Evolutionary conservation across 2,888 invertebrate species (phyloP).

Genomic region (Sericinus montela): DNA sequence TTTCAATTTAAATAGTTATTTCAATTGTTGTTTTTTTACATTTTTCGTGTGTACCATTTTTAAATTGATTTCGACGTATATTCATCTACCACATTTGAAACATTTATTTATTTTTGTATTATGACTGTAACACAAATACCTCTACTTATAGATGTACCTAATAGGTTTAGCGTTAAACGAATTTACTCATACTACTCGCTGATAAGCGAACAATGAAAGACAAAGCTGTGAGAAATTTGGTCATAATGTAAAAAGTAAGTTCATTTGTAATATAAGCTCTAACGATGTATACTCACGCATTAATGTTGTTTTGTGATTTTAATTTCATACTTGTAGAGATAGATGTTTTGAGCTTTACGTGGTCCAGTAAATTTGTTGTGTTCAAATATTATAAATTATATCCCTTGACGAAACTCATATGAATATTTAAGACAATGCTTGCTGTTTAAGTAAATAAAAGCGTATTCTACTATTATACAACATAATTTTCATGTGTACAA

Average conservation of each 20-base stretch:
- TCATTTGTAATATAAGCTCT: constrained; percentile 63
- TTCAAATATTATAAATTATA: neutral
- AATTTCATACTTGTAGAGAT: constrained; percentile 45
- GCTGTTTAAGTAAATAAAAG: no score
- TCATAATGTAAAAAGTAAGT: constrained; percentile 75
- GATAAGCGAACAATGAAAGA: constrained; percentile 76
- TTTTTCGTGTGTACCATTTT: no score
- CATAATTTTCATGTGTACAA: no score
- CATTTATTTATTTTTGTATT: constrained; percentile 19
- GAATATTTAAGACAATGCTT: neutral
- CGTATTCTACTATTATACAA: no score
- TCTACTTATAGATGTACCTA: constrained; percentile 42
- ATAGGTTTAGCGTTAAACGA: constrained; percentile 70
- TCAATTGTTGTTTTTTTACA: no score
- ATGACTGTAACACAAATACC: constrained; percentile 31
- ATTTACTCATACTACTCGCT: constrained; percentile 74
- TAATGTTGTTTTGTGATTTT: constrained; percentile 41
- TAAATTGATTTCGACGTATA: no score
- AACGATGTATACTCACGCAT: constrained; percentile 44
- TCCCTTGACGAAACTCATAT: neutral
- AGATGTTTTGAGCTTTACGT: constrained; percentile 37
- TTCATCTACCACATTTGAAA: neutral
- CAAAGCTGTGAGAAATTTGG: constrained; percentile 79
- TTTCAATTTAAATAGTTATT: no score
- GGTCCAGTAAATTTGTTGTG: constrained; percentile 21